These are phyloP conservation scores for Catostylus mosaicus DNA, from an alignment of 30 jellyfish, hydroid and myxozoan species.

Conservation along the genomic window DNA sequence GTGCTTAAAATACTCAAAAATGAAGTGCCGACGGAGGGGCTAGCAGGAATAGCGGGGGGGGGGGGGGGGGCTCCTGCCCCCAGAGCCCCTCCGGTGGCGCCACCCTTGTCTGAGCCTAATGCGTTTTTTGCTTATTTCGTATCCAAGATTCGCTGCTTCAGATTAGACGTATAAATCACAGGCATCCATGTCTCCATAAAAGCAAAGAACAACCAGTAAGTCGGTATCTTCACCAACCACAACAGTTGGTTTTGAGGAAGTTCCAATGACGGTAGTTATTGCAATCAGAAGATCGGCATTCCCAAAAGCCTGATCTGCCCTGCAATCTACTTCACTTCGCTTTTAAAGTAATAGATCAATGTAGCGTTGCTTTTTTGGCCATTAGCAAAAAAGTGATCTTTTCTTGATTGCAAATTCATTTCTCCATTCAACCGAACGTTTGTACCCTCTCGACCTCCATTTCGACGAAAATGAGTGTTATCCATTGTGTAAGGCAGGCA, in stretches of 20 bases:
- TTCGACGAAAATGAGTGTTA: constrained; percentile 42
- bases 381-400: constrained; percentile 43
- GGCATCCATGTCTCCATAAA: constrained; percentile 44
- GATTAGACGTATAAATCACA: constrained; percentile 14
- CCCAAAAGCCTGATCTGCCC: constrained; percentile 18
- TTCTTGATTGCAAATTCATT: constrained; percentile 41
- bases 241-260: constrained; percentile 32
- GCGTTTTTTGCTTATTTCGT: constrained; percentile 17
- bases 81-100: too few relatives aligned
- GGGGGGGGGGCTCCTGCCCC: too few relatives aligned
- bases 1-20: too few relatives aligned
- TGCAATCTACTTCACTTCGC: constrained; percentile 29
- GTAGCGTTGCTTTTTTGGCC: constrained; percentile 38
- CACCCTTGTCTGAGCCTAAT: constrained; percentile 30
- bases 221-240: constrained; percentile 62
- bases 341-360: background rate
- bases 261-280: constrained; percentile 22
- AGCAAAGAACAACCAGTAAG: constrained; percentile 52
- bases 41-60: too few relatives aligned
- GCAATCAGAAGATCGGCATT: constrained; percentile 61
- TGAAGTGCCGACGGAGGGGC: too few relatives aligned
- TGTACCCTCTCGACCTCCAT: constrained; percentile 25
- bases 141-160: constrained; percentile 42
- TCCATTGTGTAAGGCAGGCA: constrained; percentile 17
- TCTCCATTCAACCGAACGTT: constrained; percentile 35